Percentiles rank a stretch among this genome's conserved stretches.
These are phyloP conservation scores for Melanotus villosus DNA, from an alignment of 2,888 invertebrate species.

Conservation along the genomic window DNA sequence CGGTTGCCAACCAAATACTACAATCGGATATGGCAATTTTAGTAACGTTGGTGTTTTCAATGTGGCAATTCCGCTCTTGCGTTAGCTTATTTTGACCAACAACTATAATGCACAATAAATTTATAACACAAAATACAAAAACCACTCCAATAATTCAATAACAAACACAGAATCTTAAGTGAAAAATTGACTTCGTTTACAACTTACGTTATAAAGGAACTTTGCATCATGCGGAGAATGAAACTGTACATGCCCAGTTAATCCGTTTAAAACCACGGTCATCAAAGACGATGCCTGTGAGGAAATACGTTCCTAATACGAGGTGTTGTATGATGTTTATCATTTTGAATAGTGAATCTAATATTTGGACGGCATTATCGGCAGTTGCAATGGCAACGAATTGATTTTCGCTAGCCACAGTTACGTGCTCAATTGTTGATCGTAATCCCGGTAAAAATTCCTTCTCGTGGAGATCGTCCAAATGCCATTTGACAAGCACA, in stretches of 20 bases:
- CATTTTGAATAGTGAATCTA: constrained; percentile 71
- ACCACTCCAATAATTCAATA: not conserved
- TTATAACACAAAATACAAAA: too few relatives aligned
- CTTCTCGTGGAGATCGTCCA: constrained; percentile 68
- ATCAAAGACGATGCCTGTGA: constrained; percentile 74
- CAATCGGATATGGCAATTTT: constrained; percentile 76
- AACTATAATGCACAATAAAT: constrained; percentile 67
- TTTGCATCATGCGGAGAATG: constrained; percentile 74
- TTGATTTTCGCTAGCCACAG: constrained; percentile 75
- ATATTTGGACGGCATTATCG: constrained; percentile 78
- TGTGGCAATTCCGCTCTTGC: constrained; percentile 72
- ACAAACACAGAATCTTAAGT: too few relatives aligned
- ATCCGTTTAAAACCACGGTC: constrained; percentile 79
- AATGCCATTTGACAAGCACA: constrained; percentile 75
- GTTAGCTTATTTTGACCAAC: constrained; percentile 80
- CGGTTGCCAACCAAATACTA: constrained; percentile 82
- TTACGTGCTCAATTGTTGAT: constrained; percentile 76
- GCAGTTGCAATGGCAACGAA: constrained; percentile 76
- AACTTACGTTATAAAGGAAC: constrained; percentile 80
- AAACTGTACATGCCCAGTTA: too few relatives aligned
- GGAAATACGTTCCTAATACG: constrained; percentile 74
- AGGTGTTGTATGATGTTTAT: constrained; percentile 78
- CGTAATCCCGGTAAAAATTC: constrained; percentile 81
- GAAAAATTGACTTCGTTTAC: too few relatives aligned
- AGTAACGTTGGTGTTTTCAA: constrained; percentile 78